Evolutionary conservation across 2,797 vertebrate species (phyloP).

Genomic region (Menidia menidia): DNA sequence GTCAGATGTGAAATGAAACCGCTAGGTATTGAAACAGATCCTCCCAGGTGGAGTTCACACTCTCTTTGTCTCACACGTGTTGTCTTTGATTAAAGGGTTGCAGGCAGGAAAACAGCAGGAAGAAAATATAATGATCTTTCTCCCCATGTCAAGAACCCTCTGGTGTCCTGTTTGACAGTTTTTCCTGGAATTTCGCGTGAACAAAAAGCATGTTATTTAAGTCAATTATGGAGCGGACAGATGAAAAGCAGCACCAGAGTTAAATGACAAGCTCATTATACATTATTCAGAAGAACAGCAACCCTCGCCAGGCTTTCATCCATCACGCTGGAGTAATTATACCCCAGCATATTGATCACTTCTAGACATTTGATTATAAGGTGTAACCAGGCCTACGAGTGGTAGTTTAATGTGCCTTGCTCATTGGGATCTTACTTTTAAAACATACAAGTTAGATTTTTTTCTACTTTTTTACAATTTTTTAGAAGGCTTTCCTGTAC

Average conservation of each 20-base stretch:
- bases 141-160: constrained; percentile 14
- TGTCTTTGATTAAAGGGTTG: constrained; percentile 77
- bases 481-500: too few species aligned
- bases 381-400: neutral
- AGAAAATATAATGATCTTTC: constrained; percentile 45
- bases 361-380: constrained; percentile 6
- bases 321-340: constrained; percentile 16
- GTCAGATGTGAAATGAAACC: constrained; percentile 53
- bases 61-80: constrained; percentile 56
- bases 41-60: constrained; percentile 57
- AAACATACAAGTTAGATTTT: neutral
- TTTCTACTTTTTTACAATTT: too few species aligned
- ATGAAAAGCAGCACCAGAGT: constrained; percentile 11
- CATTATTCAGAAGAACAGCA: constrained; percentile 18
- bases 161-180: constrained; percentile 15
- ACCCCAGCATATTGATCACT: constrained; percentile 8
- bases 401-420: neutral
- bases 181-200: constrained; percentile 7
- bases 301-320: constrained; percentile 4
- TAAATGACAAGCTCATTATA: constrained; percentile 28
- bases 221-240: neutral
- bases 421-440: too few species aligned
- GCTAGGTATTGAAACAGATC: constrained; percentile 61
- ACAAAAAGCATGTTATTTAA: constrained; percentile 19
- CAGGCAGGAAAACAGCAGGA: constrained; percentile 28